Percentiles rank a stretch among this genome's conserved stretches.
These are phyloP conservation scores for Chrysomela aeneicollis DNA, from an alignment of 2,888 invertebrate species.

Conservation along the genomic window DNA sequence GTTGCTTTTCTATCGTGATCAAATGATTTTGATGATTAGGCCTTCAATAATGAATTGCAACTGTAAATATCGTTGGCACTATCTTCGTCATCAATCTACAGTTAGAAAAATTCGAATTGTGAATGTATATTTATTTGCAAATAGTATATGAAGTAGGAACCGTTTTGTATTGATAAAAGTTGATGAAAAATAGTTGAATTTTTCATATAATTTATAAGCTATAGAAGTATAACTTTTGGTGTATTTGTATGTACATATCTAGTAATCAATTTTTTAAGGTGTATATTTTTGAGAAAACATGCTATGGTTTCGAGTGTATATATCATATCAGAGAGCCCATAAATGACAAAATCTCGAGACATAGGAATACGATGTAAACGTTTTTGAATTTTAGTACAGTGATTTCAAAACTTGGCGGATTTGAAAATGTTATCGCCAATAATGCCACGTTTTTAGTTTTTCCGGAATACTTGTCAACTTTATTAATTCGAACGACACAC, in stretches of 20 bases:
- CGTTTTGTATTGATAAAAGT: slow-evolving; percentile 44
- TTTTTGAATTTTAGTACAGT: too few species aligned
- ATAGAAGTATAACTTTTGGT: slow-evolving; percentile 55
- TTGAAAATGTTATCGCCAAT: too few species aligned
- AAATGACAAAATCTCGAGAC: background rate
- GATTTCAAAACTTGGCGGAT: too few species aligned
- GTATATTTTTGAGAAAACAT: slow-evolving; percentile 42
- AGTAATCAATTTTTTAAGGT: slow-evolving; percentile 41
- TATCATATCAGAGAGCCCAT: slow-evolving; percentile 11
- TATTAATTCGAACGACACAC: too few species aligned
- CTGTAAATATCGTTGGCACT: slow-evolving; percentile 31
- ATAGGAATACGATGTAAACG: too few species aligned
- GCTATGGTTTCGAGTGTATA: slow-evolving; percentile 9
- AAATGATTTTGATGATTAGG: slow-evolving; percentile 40
- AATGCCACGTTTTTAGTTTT: too few species aligned
- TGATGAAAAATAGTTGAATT: slow-evolving; percentile 56
- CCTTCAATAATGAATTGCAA: slow-evolving; percentile 33
- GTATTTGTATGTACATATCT: slow-evolving; percentile 53
- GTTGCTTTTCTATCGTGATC: slow-evolving; percentile 53
- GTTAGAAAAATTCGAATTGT: slow-evolving; percentile 31
- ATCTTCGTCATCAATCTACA: slow-evolving; percentile 32
- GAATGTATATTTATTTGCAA: slow-evolving; percentile 40
- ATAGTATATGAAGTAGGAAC: slow-evolving; percentile 40
- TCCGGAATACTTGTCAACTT: too few species aligned
- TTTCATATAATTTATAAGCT: slow-evolving; percentile 58